Evolutionary conservation across 2,888 invertebrate species (phyloP).

Genomic region (Tricholauxania praeusta): DNA sequence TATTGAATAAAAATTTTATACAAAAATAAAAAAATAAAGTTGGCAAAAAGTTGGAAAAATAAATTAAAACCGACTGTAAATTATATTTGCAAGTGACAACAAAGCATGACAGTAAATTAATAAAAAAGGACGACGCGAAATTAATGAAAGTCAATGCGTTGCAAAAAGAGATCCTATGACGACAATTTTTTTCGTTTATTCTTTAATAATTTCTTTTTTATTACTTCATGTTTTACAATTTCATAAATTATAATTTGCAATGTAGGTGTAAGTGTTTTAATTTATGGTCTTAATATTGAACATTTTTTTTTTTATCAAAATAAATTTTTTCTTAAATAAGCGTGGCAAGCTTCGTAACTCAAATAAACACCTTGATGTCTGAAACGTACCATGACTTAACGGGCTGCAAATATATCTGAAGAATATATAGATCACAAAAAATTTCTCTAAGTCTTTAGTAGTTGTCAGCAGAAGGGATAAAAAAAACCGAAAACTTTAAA

Average conservation of each 20-base stretch:
- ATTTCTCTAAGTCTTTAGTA: no score
- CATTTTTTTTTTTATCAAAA: no score
- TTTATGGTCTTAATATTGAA: no score
- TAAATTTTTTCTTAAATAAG: no score
- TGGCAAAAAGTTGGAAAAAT: slow-evolving; percentile 24
- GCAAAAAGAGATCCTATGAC: slow-evolving; percentile 8
- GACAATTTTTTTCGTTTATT: slow-evolving; percentile 9
- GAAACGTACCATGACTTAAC: no score
- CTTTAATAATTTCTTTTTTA: neutral
- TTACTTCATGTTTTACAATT: neutral
- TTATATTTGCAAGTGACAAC: slow-evolving; percentile 40
- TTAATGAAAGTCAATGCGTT: slow-evolving; percentile 34
- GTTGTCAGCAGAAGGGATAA: no score
- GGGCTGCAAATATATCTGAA: no score
- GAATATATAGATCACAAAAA: no score
- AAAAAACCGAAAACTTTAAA: no score
- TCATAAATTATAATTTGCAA: slow-evolving; percentile 1
- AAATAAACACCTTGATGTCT: no score
- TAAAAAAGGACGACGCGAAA: slow-evolving; percentile 30
- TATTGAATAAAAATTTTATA: no score
- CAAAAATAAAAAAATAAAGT: neutral
- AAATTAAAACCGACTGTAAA: slow-evolving; percentile 38
- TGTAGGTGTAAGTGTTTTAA: neutral
- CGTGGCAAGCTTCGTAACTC: no score
- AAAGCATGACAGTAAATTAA: slow-evolving; percentile 40